Conservation (phyloP, 2,113 vertebrate species). For the Sinocyclocheilus maitianheensis region DNA sequence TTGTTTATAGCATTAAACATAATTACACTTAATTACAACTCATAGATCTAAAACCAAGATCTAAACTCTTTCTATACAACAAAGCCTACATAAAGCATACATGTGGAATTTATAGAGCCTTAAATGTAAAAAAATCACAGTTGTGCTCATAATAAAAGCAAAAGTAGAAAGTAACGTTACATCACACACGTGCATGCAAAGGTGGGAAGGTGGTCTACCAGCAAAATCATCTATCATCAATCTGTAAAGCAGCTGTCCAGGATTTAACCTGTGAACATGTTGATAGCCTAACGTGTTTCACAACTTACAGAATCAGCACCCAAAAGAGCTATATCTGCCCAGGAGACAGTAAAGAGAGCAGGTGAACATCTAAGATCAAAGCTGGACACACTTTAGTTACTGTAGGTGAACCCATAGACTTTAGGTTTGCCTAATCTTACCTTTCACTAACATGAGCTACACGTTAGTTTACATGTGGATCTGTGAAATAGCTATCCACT, state of each 20-base stretch:
- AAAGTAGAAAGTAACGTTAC: neutral
- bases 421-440: conserved; percentile 14
- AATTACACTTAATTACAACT: neutral
- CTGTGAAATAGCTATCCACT: conserved; percentile 55
- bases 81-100: neutral
- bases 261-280: conserved; percentile 15
- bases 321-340: neutral
- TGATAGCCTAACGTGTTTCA: neutral
- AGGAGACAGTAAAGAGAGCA: conserved; percentile 14
- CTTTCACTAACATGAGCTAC: conserved; percentile 1
- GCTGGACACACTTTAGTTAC: conserved; percentile 21
- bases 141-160: neutral
- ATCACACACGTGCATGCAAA: neutral
- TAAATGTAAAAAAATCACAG: neutral
- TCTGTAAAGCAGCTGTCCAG: neutral
- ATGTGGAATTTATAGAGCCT: neutral
- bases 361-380: conserved; percentile 38
- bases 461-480: neutral
- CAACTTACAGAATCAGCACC: neutral
- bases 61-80: neutral
- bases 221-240: neutral
- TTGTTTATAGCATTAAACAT: neutral
- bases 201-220: neutral
- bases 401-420: conserved; percentile 22
- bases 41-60: neutral